Evolutionary conservation across 2,797 vertebrate species (phyloP).

Genomic region (Artibeus lituratus): DNA sequence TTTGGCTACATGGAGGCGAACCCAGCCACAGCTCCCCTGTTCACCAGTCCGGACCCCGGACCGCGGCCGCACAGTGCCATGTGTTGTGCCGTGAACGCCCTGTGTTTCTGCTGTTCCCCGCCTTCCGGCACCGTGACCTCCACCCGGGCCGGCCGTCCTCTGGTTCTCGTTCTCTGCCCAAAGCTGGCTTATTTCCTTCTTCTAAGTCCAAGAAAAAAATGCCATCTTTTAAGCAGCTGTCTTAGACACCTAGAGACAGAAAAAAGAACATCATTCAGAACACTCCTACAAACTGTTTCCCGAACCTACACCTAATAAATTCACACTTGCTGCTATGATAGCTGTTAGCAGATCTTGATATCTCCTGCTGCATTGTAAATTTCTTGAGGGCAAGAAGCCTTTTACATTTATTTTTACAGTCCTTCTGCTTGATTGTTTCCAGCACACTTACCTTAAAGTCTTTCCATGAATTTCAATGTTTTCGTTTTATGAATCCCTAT

Average conservation of each 20-base stretch:
- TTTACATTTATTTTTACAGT: neutral
- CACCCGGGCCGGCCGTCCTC: neutral
- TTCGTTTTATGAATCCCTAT: neutral
- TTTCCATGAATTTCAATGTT: neutral
- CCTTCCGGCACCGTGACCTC: neutral
- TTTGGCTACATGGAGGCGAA: neutral
- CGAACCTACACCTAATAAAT: neutral
- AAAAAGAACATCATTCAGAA: neutral
- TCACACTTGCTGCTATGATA: neutral
- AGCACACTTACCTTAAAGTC: neutral
- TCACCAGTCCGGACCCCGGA: rapidly evolving
- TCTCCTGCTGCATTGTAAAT: neutral
- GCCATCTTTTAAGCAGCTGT: neutral
- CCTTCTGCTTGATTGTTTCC: neutral
- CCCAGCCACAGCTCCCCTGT: neutral
- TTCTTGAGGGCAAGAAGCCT: neutral
- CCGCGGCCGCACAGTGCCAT: rapidly evolving
- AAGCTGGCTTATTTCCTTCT: neutral
- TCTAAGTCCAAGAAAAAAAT: neutral
- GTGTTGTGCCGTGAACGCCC: neutral
- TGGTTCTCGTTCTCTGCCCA: neutral
- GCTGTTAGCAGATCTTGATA: neutral
- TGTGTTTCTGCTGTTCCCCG: neutral
- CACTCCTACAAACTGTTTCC: neutral
- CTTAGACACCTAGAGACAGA: neutral